These are phyloP conservation scores for Hyaena hyaena DNA, from an alignment of 2,113 vertebrate species.

Conservation along the genomic window DNA sequence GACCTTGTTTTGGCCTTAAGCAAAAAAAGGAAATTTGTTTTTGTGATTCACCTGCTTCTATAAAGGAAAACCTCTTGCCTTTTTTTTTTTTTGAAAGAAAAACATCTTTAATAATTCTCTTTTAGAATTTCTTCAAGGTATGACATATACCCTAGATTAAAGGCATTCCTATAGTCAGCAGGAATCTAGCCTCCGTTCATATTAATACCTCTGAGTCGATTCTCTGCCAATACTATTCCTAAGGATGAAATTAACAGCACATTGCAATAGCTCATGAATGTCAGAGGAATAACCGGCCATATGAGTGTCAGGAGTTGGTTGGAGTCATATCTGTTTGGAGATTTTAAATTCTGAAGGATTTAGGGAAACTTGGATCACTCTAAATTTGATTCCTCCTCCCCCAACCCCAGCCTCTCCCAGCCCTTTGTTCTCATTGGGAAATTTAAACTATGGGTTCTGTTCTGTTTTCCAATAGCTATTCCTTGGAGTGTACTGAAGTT, in stretches of 20 bases:
- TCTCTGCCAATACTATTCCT: conserved; percentile 12
- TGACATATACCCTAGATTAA: conserved; percentile 70
- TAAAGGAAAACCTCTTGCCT: conserved; percentile 16
- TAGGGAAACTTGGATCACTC: neutral
- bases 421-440: conserved; percentile 12
- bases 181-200: conserved; percentile 61
- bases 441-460: conserved; percentile 35
- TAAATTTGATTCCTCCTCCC: neutral
- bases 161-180: conserved; percentile 63
- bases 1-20: conserved; percentile 80
- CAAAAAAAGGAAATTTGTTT: conserved; percentile 67
- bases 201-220: conserved; percentile 55
- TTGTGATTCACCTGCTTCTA: conserved; percentile 60
- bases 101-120: conserved; percentile 78
- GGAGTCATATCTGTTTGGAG: neutral
- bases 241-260: conserved; percentile 60
- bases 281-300: neutral
- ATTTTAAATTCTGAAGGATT: conserved; percentile 45
- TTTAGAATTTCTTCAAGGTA: conserved; percentile 74
- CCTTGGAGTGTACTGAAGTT: neutral
- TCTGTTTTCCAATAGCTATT: neutral
- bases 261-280: neutral
- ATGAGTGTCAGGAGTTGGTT: neutral
- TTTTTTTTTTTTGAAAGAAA: conserved; percentile 44
- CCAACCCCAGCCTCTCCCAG: rapidly evolving